phyloP scores from a whole-genome alignment of 2,888 invertebrate genomes.

The Portevinia maculata region DNA sequence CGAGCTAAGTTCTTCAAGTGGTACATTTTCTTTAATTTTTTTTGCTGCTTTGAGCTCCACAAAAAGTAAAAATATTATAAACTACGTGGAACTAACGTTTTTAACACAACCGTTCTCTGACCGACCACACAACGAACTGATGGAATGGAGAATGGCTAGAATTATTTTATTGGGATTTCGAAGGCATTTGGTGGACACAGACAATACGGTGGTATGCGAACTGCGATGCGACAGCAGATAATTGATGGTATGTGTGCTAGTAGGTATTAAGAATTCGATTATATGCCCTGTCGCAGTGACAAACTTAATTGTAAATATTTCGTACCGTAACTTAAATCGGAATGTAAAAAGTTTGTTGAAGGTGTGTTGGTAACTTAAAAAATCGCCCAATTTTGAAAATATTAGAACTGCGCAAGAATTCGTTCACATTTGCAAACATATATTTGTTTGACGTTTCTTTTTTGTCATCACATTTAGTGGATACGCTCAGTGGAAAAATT shows the following conservation, averaged over 20 bases:
- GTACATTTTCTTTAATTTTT: constrained; percentile 84
- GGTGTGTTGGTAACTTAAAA: neutral
- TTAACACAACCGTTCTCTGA: constrained; percentile 63
- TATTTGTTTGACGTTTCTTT: constrained; percentile 8
- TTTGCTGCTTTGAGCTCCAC: constrained; percentile 18
- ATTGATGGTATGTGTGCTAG: constrained; percentile 11
- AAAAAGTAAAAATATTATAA: constrained; percentile 20
- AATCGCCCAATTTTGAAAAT: constrained; percentile 8
- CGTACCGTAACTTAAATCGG: neutral
- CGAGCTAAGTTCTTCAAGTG: constrained; percentile 89
- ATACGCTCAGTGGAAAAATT: neutral
- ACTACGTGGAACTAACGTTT: constrained; percentile 28
- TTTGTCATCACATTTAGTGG: constrained; percentile 4
- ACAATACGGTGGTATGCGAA: neutral
- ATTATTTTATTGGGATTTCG: constrained; percentile 62
- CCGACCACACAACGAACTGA: constrained; percentile 69
- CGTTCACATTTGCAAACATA: neutral
- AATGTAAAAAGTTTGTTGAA: constrained; percentile 1
- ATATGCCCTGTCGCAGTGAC: constrained; percentile 5
- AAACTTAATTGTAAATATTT: neutral
- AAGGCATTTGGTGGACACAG: constrained; percentile 16
- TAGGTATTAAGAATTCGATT: constrained; percentile 9
- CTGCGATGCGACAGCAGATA: neutral
- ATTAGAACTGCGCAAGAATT: constrained; percentile 25
- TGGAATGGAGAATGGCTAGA: constrained; percentile 47